These are phyloP conservation scores for zebrafish (Danio rerio) DNA, from an alignment of 2,113 vertebrate genomes.

Conservation along the genomic window DNA sequence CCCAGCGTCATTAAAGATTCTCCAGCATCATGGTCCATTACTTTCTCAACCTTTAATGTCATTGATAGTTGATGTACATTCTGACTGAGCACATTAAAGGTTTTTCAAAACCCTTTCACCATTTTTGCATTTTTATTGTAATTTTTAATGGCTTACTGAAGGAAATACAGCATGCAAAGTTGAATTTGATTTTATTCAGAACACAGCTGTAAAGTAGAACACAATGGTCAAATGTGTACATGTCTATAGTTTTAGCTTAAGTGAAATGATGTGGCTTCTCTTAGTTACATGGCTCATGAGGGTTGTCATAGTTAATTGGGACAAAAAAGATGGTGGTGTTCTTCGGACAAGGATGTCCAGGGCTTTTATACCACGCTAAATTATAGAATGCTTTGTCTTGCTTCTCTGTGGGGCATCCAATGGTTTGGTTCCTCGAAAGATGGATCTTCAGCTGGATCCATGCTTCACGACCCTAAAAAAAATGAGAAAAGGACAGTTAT, in stretches of 20 bases:
- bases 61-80: background rate
- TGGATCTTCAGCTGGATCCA: conserved; percentile 76
- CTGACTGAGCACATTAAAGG: background rate
- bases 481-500: background rate
- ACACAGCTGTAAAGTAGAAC: too few species aligned
- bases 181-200: too few species aligned
- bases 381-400: background rate
- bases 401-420: conserved; percentile 62
- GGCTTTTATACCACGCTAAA: accelerated
- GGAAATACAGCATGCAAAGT: too few species aligned
- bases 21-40: conserved; percentile 4
- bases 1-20: background rate
- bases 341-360: conserved; percentile 68
- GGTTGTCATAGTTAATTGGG: conserved; percentile 70
- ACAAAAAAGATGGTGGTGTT: conserved; percentile 66
- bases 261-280: background rate
- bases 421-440: conserved; percentile 68
- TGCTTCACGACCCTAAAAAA: conserved; percentile 65
- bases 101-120: background rate
- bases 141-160: background rate
- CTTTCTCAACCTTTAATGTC: background rate
- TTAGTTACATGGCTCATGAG: conserved; percentile 65
- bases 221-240: background rate
- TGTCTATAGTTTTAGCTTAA: background rate
- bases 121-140: background rate